A percentile compares a stretch with the other conserved stretches of the same genome.
phyloP scores from a whole-genome alignment of 2,797 vertebrate species.

The Hapalemur alaotrensis region DNA sequence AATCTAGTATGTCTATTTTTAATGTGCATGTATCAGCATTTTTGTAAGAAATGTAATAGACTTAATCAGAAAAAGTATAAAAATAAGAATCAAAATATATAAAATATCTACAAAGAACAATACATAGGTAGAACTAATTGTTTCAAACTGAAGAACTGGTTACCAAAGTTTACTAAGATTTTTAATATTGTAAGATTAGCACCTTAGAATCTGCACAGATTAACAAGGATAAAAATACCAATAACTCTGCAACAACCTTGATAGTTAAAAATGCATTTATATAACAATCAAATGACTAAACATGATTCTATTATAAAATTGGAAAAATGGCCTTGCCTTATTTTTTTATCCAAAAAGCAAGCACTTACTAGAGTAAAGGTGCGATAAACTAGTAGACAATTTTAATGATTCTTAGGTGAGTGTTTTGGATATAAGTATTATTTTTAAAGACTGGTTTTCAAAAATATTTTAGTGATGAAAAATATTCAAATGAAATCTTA shows the following conservation, averaged over 20 bases:
- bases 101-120: neutral
- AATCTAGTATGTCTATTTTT: neutral
- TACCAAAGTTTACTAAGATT: neutral
- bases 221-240: neutral
- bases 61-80: neutral
- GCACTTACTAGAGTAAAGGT: neutral
- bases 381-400: neutral
- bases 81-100: neutral
- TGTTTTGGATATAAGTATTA: neutral
- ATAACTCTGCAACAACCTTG: neutral
- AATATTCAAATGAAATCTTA: neutral
- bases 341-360: neutral
- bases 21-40: neutral
- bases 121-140: neutral
- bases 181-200: neutral
- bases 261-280: neutral
- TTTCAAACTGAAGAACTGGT: neutral
- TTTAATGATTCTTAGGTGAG: neutral
- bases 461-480: constrained; percentile 19
- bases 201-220: neutral
- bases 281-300: neutral
- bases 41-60: neutral
- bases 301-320: neutral
- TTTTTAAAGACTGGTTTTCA: neutral
- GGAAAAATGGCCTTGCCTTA: neutral